Conservation (phyloP, 2,797 vertebrate genomes). For the Myotis findleyi region DNA sequence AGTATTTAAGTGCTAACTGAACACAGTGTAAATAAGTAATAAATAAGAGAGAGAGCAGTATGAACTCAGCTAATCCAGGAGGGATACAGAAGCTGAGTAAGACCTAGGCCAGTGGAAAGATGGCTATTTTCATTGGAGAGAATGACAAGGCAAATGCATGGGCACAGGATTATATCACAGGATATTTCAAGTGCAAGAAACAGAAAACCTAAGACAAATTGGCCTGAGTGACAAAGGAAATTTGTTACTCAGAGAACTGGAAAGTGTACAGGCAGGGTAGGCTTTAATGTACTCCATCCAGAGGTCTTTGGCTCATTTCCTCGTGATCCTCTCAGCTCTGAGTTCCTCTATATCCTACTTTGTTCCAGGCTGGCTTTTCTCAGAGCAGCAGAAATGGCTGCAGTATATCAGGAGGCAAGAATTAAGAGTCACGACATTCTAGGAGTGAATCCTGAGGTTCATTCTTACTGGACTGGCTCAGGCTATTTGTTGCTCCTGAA, state of each 20-base stretch:
- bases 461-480: neutral
- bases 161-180: neutral
- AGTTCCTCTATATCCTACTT: neutral
- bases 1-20: neutral
- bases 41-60: neutral
- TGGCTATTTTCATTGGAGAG: neutral
- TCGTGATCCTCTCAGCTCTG: neutral
- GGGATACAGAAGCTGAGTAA: neutral
- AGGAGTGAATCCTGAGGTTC: neutral
- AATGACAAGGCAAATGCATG: neutral
- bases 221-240: neutral
- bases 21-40: neutral
- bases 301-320: neutral
- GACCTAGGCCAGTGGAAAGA: neutral
- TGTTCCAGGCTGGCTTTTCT: neutral
- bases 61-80: neutral
- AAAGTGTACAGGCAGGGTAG: neutral
- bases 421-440: neutral
- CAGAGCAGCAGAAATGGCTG: neutral
- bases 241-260: neutral
- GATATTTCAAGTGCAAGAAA: neutral
- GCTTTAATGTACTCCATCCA: neutral
- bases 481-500: neutral
- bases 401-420: neutral
- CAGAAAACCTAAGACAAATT: neutral